Percentiles rank a stretch among this genome's conserved stretches.
Evolutionary conservation across 2,113 vertebrate species (phyloP).

Genomic region (Narcine bancroftii): DNA sequence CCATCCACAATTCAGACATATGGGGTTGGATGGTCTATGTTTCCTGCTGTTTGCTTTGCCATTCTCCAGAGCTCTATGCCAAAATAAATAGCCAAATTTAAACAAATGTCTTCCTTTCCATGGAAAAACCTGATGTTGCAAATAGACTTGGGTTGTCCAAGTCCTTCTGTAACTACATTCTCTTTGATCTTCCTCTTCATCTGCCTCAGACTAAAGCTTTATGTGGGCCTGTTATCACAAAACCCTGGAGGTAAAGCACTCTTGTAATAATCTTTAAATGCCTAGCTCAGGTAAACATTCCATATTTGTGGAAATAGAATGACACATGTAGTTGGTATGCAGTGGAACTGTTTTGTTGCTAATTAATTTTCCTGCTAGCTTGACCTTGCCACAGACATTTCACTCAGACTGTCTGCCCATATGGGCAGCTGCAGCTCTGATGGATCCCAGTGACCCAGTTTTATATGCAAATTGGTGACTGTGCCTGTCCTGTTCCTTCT

Average conservation of each 20-base stretch:
- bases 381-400: conserved; percentile 4
- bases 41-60: neutral
- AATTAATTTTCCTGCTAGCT: neutral
- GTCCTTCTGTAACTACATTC: neutral
- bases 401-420: conserved; percentile 48
- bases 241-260: neutral
- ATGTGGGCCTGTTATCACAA: neutral
- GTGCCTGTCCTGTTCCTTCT: conserved; percentile 52
- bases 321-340: neutral
- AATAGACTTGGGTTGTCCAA: neutral
- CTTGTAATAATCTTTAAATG: neutral
- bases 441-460: conserved; percentile 82
- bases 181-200: neutral
- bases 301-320: conserved; percentile 6
- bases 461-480: conserved; percentile 66
- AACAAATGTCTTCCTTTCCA: neutral
- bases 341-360: neutral
- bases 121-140: neutral
- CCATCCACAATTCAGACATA: no score
- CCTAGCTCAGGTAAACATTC: neutral
- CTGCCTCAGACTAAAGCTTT: neutral
- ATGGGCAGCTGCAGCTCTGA: conserved; percentile 58
- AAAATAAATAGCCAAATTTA: neutral
- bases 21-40: neutral
- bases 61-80: neutral